Conservation (phyloP, 1,140 invertebrate species). For the Drosophila chauvacae region DNA sequence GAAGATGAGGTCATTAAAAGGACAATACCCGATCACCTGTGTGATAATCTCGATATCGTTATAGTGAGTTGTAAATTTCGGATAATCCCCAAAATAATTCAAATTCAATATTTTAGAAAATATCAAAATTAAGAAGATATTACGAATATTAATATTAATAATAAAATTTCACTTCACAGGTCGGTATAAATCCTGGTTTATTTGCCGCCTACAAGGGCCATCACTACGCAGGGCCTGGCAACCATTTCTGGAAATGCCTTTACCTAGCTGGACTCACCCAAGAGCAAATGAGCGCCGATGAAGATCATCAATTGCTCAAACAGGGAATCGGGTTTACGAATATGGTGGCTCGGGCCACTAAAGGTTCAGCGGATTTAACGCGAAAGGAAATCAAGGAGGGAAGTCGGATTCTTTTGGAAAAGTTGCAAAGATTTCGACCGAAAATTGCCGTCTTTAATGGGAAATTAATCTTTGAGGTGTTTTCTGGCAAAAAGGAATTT, state of each 20-base stretch:
- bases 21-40: conserved; percentile 96
- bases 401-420: conserved; percentile 94
- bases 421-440: conserved; percentile 95
- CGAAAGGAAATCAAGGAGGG: conserved; percentile 99
- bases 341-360: conserved; percentile 97
- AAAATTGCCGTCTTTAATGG: conserved; percentile 99
- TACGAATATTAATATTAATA: neutral
- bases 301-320: conserved; percentile 96
- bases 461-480: conserved; percentile 98
- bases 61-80: conserved; percentile 93
- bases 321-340: conserved; percentile 99
- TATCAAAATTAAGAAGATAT: neutral
- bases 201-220: conserved; percentile 99
- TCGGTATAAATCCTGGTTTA: conserved; percentile 98
- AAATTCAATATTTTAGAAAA: neutral
- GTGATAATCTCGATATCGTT: conserved; percentile 97
- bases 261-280: conserved; percentile 96
- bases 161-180: conserved; percentile 86
- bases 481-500: conserved; percentile 98
- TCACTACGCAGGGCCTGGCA: conserved; percentile 98
- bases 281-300: conserved; percentile 97
- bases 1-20: conserved; percentile 97
- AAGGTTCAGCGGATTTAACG: conserved; percentile 97
- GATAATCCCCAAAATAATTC: conserved; percentile 4
- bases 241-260: conserved; percentile 99